Percentiles rank a stretch among this genome's conserved stretches.
phyloP scores from a whole-genome alignment of 2,888 invertebrate genomes.

The Lissonota sp. region DNA sequence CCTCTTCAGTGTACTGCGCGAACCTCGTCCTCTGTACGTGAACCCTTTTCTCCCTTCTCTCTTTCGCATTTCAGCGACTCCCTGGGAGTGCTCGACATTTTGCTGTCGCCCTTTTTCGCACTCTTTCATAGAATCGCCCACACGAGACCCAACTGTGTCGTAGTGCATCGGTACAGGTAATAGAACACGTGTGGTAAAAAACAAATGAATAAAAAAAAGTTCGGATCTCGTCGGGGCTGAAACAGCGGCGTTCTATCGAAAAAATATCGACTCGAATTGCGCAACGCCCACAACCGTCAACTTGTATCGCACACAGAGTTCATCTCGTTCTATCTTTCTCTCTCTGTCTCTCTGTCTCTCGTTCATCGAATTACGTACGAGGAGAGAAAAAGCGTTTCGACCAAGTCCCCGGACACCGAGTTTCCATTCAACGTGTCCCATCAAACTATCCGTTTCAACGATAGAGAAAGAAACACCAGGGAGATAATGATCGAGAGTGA shows the following conservation, averaged over 20 bases:
- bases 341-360: slow-evolving; percentile 68
- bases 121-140: slow-evolving; percentile 56
- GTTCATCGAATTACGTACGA: slow-evolving; percentile 75
- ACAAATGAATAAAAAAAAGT: slow-evolving; percentile 25
- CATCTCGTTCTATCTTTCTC: slow-evolving; percentile 38
- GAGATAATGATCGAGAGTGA: slow-evolving; percentile 2
- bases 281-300: slow-evolving; percentile 67
- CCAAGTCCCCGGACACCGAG: slow-evolving; percentile 63
- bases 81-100: neutral
- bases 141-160: neutral
- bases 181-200: slow-evolving; percentile 77
- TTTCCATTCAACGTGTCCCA: slow-evolving; percentile 62
- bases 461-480: slow-evolving; percentile 15
- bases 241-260: slow-evolving; percentile 69
- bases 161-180: slow-evolving; percentile 62
- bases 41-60: slow-evolving; percentile 47
- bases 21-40: slow-evolving; percentile 7
- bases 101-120: slow-evolving; percentile 46
- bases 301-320: slow-evolving; percentile 34
- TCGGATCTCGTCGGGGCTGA: slow-evolving; percentile 69
- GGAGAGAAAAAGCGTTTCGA: slow-evolving; percentile 70
- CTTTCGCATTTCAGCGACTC: slow-evolving; percentile 24
- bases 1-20: slow-evolving; percentile 39
- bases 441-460: slow-evolving; percentile 63
- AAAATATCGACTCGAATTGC: slow-evolving; percentile 80